These are phyloP conservation scores for Anarsia innoxiella DNA, from an alignment of 2,888 invertebrate genomes.

Conservation along the genomic window DNA sequence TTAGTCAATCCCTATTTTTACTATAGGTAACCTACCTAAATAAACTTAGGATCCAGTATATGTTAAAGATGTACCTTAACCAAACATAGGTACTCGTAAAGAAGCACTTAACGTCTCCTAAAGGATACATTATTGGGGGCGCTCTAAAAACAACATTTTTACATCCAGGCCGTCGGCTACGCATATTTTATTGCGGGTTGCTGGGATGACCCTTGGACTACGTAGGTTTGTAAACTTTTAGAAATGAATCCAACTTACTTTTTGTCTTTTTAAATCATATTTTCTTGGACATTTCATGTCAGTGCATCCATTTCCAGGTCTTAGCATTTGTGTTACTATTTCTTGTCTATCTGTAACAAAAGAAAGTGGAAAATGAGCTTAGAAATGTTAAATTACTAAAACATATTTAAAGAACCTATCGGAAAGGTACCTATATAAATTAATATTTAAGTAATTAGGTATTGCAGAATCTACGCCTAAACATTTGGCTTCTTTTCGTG, in stretches of 20 bases:
- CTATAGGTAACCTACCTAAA: too few species aligned
- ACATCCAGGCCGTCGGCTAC: constrained; percentile 57
- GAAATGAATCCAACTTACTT: too few species aligned
- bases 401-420: too few species aligned
- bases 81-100: constrained; percentile 39
- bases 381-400: too few species aligned
- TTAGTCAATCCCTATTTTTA: too few species aligned
- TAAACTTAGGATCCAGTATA: too few species aligned
- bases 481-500: too few species aligned
- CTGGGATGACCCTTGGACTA: constrained; percentile 62
- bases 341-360: not conserved
- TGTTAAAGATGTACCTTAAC: not conserved
- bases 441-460: too few species aligned
- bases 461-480: too few species aligned
- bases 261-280: too few species aligned
- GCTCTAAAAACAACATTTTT: constrained; percentile 72
- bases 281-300: not conserved
- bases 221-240: constrained; percentile 31
- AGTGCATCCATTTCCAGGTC: not conserved
- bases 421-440: too few species aligned
- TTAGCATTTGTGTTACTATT: not conserved
- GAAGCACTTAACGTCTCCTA: constrained; percentile 60
- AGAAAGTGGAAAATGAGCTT: too few species aligned
- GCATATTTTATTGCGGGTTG: constrained; percentile 71
- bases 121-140: constrained; percentile 66